Percentiles rank a stretch among this genome's conserved stretches.
phyloP scores from a whole-genome alignment of 1,140 invertebrate genomes.

The Brachionus asplanchnoidis region DNA sequence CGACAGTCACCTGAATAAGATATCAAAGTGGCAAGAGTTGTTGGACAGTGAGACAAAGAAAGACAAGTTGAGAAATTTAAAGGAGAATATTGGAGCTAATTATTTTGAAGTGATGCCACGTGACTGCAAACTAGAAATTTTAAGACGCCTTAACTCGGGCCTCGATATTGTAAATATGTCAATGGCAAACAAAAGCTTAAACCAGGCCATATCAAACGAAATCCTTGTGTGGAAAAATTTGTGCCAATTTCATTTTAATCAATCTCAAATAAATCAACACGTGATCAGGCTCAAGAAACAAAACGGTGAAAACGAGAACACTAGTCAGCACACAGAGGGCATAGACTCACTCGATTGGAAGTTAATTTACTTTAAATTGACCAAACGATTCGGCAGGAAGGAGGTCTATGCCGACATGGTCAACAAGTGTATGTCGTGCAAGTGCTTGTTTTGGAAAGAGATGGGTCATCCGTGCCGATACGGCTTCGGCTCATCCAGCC shows the following conservation, averaged over 20 bases:
- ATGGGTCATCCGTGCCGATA: constrained; percentile 32
- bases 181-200: constrained; percentile 67
- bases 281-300: constrained; percentile 39
- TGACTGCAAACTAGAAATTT: constrained; percentile 83
- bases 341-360: constrained; percentile 42
- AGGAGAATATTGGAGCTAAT: constrained; percentile 60
- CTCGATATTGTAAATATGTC: constrained; percentile 73
- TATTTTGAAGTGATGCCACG: constrained; percentile 82
- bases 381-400: constrained; percentile 75
- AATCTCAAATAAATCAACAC: constrained; percentile 71
- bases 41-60: constrained; percentile 66
- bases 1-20: constrained; percentile 76
- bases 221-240: constrained; percentile 84
- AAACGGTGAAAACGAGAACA: background rate
- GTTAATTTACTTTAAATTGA: constrained; percentile 42
- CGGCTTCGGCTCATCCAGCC: background rate
- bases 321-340: background rate
- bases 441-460: constrained; percentile 87
- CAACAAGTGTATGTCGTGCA: constrained; percentile 85
- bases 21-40: constrained; percentile 75
- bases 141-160: constrained; percentile 82
- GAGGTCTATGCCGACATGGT: constrained; percentile 93
- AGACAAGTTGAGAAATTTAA: constrained; percentile 42
- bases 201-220: constrained; percentile 73
- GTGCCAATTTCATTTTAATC: constrained; percentile 82